Evolutionary conservation across 2,888 invertebrate genomes (phyloP).

Genomic region (Stenotaenia linearis): DNA sequence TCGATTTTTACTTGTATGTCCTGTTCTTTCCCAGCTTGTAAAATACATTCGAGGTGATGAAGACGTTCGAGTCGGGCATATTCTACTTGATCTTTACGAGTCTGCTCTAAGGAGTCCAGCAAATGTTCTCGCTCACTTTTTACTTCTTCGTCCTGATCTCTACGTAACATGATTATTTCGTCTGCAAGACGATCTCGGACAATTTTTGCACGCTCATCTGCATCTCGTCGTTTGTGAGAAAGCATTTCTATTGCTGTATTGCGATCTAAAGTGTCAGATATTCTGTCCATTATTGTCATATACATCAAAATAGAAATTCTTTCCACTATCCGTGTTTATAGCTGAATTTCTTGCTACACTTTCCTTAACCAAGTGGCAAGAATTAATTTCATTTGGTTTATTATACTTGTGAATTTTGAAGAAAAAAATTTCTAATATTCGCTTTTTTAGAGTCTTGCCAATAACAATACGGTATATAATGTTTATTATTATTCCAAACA

Average conservation of each 20-base stretch:
- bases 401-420: not conserved
- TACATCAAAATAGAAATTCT: not conserved
- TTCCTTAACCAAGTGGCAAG: not conserved
- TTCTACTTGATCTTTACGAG: not conserved
- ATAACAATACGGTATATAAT: not conserved
- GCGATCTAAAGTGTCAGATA: not conserved
- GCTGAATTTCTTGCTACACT: not conserved
- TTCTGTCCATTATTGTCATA: not conserved
- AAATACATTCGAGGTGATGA: not conserved
- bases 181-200: not conserved
- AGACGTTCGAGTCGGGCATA: not conserved
- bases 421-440: not conserved
- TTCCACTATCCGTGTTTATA: not conserved
- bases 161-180: not conserved
- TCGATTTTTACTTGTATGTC: not conserved
- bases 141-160: not conserved
- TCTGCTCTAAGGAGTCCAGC: not conserved
- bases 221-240: not conserved
- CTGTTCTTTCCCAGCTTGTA: not conserved
- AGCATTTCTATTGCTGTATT: not conserved
- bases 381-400: not conserved
- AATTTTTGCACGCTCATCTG: not conserved
- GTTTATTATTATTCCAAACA: not conserved
- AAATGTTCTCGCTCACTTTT: not conserved
- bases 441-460: not conserved